These are phyloP conservation scores for Halichoerus grypus DNA, from an alignment of 2,113 vertebrate species.

Conservation along the genomic window DNA sequence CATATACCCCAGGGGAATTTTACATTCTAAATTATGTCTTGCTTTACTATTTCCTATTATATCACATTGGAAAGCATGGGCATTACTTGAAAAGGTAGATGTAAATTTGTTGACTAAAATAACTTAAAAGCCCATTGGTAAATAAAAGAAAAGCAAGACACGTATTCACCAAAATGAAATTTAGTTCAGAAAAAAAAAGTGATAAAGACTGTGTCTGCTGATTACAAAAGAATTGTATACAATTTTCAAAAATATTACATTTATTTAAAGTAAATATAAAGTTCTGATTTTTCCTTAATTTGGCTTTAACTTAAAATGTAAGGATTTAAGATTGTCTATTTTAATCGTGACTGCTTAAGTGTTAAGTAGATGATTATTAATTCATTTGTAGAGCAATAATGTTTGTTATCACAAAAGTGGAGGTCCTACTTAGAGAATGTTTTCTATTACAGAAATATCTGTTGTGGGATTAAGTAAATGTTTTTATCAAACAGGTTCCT, in stretches of 20 bases:
- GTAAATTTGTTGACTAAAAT: slow-evolving; percentile 14
- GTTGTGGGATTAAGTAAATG: not conserved
- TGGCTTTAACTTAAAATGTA: slow-evolving; percentile 39
- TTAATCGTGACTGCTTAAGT: not conserved
- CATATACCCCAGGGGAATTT: not conserved
- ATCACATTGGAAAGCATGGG: not conserved
- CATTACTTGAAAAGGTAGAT: not conserved
- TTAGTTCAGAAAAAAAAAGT: not conserved
- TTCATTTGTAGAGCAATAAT: not conserved
- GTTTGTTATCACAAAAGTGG: not conserved
- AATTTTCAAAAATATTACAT: not conserved
- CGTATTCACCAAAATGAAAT: not conserved
- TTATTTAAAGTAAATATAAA: not conserved
- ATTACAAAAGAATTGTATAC: not conserved
- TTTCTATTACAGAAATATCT: slow-evolving; percentile 23
- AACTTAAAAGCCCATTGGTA: not conserved
- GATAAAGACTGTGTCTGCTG: not conserved
- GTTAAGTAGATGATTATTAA: not conserved
- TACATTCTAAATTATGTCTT: slow-evolving; percentile 26
- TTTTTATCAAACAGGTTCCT: slow-evolving; percentile 27
- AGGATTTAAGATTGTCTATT: not conserved
- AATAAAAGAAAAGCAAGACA: not conserved
- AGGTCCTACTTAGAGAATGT: not conserved
- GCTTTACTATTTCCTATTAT: not conserved
- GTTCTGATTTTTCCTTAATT: not conserved